Percentiles rank a stretch among this genome's conserved stretches.
Conservation (phyloP, 2,113 vertebrate genomes). For the Spermophilus dauricus region DNA sequence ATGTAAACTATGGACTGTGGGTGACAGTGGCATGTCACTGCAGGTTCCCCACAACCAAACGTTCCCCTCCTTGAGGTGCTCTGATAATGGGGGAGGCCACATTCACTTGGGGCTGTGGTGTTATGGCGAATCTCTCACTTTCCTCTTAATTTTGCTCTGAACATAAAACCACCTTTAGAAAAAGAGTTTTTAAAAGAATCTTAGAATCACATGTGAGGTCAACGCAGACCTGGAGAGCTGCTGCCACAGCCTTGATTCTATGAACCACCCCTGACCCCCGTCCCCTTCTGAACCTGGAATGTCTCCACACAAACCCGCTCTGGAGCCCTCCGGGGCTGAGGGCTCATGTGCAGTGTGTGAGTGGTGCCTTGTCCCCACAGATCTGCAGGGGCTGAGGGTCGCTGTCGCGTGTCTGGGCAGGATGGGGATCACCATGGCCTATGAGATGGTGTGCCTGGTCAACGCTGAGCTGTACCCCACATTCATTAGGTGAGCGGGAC, state of each 20-base stretch:
- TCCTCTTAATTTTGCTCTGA: background rate
- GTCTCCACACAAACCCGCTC: background rate
- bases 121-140: background rate
- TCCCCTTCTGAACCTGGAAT: background rate
- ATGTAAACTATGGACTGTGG: background rate
- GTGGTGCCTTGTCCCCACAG: slow-evolving; percentile 83
- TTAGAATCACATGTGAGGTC: background rate
- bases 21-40: background rate
- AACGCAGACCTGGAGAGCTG: background rate
- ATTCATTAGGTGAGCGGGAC: slow-evolving; percentile 91
- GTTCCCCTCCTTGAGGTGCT: background rate
- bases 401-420: slow-evolving; percentile 91
- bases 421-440: slow-evolving; percentile 95
- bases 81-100: fast-evolving
- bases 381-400: slow-evolving; percentile 91
- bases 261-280: background rate
- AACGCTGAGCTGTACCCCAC: slow-evolving; percentile 96
- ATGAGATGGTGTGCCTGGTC: slow-evolving; percentile 96
- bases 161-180: background rate
- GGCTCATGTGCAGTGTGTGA: background rate
- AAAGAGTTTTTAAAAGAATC: background rate
- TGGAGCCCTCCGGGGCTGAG: background rate
- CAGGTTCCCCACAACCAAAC: background rate
- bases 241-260: background rate
- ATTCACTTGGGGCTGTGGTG: fast-evolving